phyloP scores from a whole-genome alignment of 2,888 invertebrate species.

The Oscheius sp. region DNA sequence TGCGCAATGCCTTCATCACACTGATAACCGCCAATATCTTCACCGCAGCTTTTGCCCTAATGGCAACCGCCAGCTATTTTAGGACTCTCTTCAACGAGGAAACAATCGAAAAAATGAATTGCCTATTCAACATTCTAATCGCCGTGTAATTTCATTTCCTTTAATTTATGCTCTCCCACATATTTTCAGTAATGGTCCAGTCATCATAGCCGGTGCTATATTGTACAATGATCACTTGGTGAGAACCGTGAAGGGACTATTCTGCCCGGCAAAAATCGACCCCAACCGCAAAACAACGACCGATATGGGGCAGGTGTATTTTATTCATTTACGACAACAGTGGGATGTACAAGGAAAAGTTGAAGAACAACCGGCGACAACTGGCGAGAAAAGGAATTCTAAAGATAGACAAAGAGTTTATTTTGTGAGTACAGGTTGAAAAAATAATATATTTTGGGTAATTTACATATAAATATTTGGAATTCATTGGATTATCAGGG shows the following conservation, averaged over 20 bases:
- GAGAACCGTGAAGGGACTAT: neutral
- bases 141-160: slow-evolving; percentile 1
- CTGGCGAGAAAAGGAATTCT: no score
- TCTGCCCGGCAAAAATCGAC: neutral
- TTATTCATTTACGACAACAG: neutral
- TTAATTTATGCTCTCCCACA: neutral
- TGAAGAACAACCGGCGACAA: no score
- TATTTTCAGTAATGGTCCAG: neutral
- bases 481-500: no score
- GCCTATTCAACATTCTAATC: slow-evolving; percentile 1
- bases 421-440: no score
- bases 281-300: neutral
- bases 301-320: neutral
- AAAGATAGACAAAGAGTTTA: no score
- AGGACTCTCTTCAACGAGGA: neutral
- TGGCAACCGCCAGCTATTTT: neutral
- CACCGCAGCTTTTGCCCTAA: neutral
- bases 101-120: neutral
- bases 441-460: no score
- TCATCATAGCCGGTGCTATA: neutral
- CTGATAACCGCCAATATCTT: neutral
- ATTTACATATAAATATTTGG: no score
- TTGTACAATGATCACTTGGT: neutral
- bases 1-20: neutral
- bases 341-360: neutral